phyloP scores from a whole-genome alignment of 1,140 invertebrate genomes.

The Tachypleus tridentatus region DNA sequence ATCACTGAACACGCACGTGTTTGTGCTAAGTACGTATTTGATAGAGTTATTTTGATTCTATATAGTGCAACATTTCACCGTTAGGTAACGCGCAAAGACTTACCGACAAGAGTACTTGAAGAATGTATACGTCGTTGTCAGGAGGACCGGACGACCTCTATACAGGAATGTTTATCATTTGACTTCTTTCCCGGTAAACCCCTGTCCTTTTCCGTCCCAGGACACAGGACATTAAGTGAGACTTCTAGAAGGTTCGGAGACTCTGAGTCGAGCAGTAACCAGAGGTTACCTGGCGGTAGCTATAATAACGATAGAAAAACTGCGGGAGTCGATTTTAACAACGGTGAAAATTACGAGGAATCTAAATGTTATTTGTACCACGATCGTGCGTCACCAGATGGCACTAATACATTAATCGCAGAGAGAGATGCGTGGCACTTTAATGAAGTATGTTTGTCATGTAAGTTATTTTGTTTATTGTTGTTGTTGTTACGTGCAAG shows the following conservation, averaged over 20 bases:
- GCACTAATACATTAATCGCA: slow-evolving; percentile 69
- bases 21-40: too few species aligned
- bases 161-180: slow-evolving; percentile 71
- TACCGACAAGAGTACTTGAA: slow-evolving; percentile 70
- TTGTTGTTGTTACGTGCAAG: too few species aligned
- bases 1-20: too few species aligned
- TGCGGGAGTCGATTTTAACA: background rate
- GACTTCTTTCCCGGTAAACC: slow-evolving; percentile 78
- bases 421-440: slow-evolving; percentile 74
- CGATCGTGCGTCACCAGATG: slow-evolving; percentile 69
- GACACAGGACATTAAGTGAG: too few species aligned
- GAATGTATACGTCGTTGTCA: slow-evolving; percentile 70
- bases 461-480: slow-evolving; percentile 41
- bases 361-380: slow-evolving; percentile 73
- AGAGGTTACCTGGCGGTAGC: slow-evolving; percentile 1
- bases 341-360: slow-evolving; percentile 59
- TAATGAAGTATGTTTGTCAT: slow-evolving; percentile 74
- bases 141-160: slow-evolving; percentile 56
- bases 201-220: slow-evolving; percentile 32
- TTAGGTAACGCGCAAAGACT: slow-evolving; percentile 59
- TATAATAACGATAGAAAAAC: background rate
- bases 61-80: slow-evolving; percentile 9
- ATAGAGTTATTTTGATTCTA: too few species aligned
- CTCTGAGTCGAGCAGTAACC: background rate
- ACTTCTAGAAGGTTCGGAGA: too few species aligned